These are phyloP conservation scores for Siphlonurus alternatus DNA, from an alignment of 2,888 invertebrate species.

Conservation along the genomic window DNA sequence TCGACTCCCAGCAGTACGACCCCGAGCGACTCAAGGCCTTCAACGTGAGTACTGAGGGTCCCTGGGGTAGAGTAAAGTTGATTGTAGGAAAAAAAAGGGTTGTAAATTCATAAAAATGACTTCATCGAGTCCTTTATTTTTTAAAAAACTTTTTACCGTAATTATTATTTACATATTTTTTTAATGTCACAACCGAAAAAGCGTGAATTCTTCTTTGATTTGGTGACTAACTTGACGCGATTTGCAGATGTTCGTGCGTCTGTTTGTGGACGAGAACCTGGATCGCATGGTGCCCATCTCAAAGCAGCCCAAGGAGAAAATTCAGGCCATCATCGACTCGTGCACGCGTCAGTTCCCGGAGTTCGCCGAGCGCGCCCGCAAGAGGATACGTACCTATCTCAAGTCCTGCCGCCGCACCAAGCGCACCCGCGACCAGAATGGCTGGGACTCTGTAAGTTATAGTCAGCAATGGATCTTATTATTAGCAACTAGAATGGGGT, in stretches of 20 bases:
- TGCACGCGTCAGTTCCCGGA: constrained; percentile 95
- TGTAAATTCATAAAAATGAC: too few relatives aligned
- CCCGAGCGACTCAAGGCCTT: constrained; percentile 91
- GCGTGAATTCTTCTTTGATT: too few relatives aligned
- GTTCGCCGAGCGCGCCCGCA: constrained; percentile 86
- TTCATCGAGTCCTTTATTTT: neutral
- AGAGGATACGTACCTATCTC: constrained; percentile 85
- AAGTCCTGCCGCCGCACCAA: constrained; percentile 92
- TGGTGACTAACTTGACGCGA: too few relatives aligned
- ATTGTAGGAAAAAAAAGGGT: neutral
- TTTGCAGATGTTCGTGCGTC: constrained; percentile 86
- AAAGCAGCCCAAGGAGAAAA: constrained; percentile 94
- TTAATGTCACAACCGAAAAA: too few relatives aligned
- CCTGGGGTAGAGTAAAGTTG: neutral
- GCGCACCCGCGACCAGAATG: constrained; percentile 67
- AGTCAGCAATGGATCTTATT: too few relatives aligned
- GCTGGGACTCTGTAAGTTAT: constrained; percentile 72
- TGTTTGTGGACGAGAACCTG: constrained; percentile 92
- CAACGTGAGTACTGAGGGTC: constrained; percentile 64
- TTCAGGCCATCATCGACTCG: constrained; percentile 93
- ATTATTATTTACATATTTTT: too few relatives aligned
- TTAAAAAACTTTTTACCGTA: constrained; percentile 9
- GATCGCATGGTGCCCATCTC: constrained; percentile 94
- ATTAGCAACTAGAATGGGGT: too few relatives aligned
- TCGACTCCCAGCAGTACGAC: constrained; percentile 76